A percentile compares a stretch with the other conserved stretches of the same genome.
phyloP scores from a whole-genome alignment of 2,797 vertebrate genomes.

The Betta splendens region DNA sequence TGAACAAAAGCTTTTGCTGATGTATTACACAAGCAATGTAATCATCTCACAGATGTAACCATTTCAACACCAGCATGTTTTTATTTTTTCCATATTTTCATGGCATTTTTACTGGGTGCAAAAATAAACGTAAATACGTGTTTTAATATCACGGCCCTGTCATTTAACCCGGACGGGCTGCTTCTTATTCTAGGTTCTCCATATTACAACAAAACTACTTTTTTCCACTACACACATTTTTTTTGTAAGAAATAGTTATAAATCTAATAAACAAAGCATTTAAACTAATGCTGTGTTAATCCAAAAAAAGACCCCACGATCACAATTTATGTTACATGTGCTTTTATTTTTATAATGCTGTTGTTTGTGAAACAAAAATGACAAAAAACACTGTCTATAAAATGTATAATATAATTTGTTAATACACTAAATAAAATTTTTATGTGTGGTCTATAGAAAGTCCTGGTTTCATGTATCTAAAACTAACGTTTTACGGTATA shows the following conservation, averaged over 20 bases:
- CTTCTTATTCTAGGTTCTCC: constrained; percentile 37
- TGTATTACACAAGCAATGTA: constrained; percentile 65
- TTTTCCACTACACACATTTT: constrained; percentile 60
- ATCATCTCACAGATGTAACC: constrained; percentile 42
- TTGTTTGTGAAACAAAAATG: constrained; percentile 80
- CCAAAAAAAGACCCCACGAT: constrained; percentile 57
- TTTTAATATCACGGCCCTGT: constrained; percentile 33
- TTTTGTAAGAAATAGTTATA: constrained; percentile 69
- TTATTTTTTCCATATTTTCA: constrained; percentile 12
- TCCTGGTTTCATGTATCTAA: constrained; percentile 29
- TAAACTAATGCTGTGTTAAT: constrained; percentile 62
- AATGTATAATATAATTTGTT: constrained; percentile 85
- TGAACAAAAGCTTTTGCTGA: constrained; percentile 59
- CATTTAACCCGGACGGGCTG: constrained; percentile 34
- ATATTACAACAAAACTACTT: constrained; percentile 33
- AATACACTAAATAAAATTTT: constrained; percentile 86
- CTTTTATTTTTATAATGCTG: constrained; percentile 86
- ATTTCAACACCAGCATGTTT: constrained; percentile 65
- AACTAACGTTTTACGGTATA: too few species aligned
- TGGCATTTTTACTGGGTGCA: constrained; percentile 38
- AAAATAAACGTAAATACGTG: constrained; percentile 22
- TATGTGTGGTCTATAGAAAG: constrained; percentile 78
- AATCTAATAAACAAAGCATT: constrained; percentile 44
- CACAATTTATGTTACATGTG: constrained; percentile 80
- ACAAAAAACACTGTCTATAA: constrained; percentile 79